phyloP scores from a whole-genome alignment of 2,113 vertebrate genomes.

The Nettapus auritus region DNA sequence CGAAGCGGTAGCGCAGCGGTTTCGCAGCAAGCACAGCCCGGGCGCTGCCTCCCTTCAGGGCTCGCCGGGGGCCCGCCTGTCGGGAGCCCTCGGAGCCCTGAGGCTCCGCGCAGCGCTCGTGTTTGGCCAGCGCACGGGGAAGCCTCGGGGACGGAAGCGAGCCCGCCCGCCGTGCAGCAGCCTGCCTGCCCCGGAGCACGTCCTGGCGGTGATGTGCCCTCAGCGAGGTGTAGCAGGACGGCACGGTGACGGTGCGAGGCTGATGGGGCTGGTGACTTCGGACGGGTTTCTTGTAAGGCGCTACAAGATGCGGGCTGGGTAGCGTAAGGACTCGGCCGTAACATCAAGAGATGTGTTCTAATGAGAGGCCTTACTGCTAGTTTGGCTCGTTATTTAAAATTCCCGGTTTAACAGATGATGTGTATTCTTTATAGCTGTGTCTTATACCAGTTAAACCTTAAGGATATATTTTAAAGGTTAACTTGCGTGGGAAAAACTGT shows the following conservation, averaged over 20 bases:
- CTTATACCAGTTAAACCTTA: neutral
- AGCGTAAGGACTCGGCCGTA: neutral
- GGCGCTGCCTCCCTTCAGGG: no score
- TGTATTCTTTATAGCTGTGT: neutral
- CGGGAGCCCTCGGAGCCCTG: neutral
- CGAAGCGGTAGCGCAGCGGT: no score
- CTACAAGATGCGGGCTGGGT: neutral
- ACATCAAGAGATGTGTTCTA: neutral
- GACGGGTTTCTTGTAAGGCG: neutral
- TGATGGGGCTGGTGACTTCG: no score
- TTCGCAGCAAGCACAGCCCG: no score
- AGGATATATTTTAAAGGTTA: neutral
- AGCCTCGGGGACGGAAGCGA: accelerated
- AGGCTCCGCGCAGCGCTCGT: neutral
- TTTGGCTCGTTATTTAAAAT: neutral
- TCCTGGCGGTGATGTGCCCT: neutral
- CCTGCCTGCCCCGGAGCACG: neutral
- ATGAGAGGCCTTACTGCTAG: neutral
- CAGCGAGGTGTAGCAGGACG: neutral
- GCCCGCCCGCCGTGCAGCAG: accelerated
- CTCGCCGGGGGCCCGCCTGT: neutral
- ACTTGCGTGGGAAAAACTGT: neutral
- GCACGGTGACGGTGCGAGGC: no score
- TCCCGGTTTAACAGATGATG: neutral
- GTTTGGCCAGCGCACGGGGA: accelerated